Percentiles rank a stretch among this genome's conserved stretches.
Evolutionary conservation across 2,888 invertebrate species (phyloP).

Genomic region (Andrena bucephala): DNA sequence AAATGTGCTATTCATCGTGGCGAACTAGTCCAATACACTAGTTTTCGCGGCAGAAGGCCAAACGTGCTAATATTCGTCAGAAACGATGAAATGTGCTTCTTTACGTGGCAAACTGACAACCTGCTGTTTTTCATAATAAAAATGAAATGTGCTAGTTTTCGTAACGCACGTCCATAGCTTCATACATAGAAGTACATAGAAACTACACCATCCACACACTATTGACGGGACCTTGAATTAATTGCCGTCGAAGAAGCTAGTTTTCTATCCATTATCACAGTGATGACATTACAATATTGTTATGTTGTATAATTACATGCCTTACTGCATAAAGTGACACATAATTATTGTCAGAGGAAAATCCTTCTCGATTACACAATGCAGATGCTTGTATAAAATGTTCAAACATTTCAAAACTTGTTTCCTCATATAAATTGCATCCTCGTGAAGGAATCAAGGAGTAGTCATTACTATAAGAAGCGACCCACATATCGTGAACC

Average conservation of each 20-base stretch:
- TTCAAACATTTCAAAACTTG: not conserved
- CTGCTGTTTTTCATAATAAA: too few relatives aligned
- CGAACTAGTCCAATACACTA: too few relatives aligned
- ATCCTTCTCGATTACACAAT: not conserved
- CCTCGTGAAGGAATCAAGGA: not conserved
- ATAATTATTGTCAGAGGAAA: slow-evolving; percentile 9
- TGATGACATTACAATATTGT: slow-evolving; percentile 13
- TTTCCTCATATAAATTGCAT: not conserved
- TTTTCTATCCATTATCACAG: slow-evolving; percentile 4
- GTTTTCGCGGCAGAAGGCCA: too few relatives aligned
- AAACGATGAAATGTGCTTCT: too few relatives aligned
- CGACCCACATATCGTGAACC: not conserved
- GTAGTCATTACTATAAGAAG: not conserved
- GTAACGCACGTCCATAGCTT: too few relatives aligned
- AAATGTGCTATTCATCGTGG: too few relatives aligned
- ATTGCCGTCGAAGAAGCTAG: slow-evolving; percentile 1
- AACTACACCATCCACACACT: not conserved
- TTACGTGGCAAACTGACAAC: too few relatives aligned
- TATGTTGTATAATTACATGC: slow-evolving; percentile 23
- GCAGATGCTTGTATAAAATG: not conserved
- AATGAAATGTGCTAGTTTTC: too few relatives aligned
- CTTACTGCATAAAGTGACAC: slow-evolving; percentile 15
- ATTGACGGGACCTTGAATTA: slow-evolving; percentile 18
- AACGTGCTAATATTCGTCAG: too few relatives aligned
- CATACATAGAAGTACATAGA: too few relatives aligned